Conservation (phyloP, 2,113 vertebrate species). For the Acrocephalus arundinaceus region DNA sequence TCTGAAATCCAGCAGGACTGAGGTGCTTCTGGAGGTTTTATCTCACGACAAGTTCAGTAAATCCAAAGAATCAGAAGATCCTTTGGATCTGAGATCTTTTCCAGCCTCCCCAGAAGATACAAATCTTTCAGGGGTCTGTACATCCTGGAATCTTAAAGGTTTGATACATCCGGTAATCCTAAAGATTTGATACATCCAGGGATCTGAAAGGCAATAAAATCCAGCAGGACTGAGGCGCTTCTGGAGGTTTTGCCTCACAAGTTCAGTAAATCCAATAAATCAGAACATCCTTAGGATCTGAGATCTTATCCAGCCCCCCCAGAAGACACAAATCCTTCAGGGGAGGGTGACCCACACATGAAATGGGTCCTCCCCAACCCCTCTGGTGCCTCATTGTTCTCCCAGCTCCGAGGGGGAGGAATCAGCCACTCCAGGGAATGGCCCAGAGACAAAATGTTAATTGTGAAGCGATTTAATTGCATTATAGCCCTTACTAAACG, state of each 20-base stretch:
- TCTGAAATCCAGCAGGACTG: neutral
- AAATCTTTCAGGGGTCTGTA: neutral
- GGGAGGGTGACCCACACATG: neutral
- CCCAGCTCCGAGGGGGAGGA: neutral
- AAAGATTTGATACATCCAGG: neutral
- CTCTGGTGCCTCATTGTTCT: neutral
- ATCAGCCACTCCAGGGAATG: neutral
- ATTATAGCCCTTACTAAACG: slow-evolving; percentile 61
- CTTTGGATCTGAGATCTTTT: accelerated
- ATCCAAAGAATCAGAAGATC: neutral
- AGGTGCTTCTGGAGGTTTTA: neutral
- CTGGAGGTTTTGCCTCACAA: neutral
- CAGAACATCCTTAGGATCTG: neutral
- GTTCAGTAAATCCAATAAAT: neutral
- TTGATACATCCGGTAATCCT: neutral
- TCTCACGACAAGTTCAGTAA: neutral
- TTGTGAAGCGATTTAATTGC: slow-evolving; percentile 44
- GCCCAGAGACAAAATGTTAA: slow-evolving; percentile 21
- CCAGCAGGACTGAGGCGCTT: neutral
- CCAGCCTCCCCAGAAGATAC: accelerated
- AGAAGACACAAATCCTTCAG: neutral
- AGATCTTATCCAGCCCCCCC: accelerated
- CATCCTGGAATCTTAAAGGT: too few species aligned
- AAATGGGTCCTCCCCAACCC: neutral
- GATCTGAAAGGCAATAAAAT: neutral